Conservation (phyloP, 2,113 vertebrate species). For the Sialia sialis region DNA sequence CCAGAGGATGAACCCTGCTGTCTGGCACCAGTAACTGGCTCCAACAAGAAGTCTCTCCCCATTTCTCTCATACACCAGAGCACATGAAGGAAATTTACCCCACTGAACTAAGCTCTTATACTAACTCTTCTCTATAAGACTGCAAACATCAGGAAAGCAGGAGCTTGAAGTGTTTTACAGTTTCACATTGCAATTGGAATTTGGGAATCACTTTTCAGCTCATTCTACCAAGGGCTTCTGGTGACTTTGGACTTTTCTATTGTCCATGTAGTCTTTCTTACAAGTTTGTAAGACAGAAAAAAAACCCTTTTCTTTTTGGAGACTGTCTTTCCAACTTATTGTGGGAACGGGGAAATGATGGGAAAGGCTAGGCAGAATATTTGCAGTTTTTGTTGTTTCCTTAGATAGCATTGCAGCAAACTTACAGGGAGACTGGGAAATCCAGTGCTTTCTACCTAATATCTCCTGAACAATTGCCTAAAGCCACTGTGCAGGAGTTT, state of each 20-base stretch:
- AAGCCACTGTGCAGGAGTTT: not conserved
- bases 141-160: not conserved
- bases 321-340: not conserved
- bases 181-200: not conserved
- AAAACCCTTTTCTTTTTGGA: not conserved
- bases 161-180: not conserved
- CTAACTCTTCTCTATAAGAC: not conserved
- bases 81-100: not conserved
- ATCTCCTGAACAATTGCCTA: not conserved
- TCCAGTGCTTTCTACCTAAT: not conserved
- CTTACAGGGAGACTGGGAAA: not conserved
- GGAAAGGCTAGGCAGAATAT: not conserved
- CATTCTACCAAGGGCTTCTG: not conserved
- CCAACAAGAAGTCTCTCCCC: not conserved
- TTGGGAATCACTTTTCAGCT: not conserved
- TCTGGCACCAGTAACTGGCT: not conserved
- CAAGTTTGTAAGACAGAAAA: not conserved
- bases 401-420: not conserved
- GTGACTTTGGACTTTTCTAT: not conserved
- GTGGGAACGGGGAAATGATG: not conserved
- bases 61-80: not conserved
- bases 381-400: not conserved
- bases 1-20: not conserved
- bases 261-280: not conserved
- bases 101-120: not conserved